These are phyloP conservation scores for Malurus splendens DNA, from an alignment of 2,797 vertebrate species.

Conservation along the genomic window DNA sequence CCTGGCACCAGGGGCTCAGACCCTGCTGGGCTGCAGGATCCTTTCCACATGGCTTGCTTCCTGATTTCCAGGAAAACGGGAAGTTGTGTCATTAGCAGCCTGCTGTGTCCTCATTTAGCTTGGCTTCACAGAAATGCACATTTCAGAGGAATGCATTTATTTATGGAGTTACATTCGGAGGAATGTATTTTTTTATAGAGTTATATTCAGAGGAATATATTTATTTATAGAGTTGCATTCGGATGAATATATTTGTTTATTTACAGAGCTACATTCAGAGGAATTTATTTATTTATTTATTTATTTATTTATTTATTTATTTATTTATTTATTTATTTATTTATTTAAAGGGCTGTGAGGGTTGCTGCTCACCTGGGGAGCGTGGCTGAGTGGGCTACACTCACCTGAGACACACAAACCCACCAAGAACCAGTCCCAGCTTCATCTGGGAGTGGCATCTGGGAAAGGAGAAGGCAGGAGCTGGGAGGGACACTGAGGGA, in stretches of 20 bases:
- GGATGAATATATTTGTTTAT: too few species aligned
- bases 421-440: neutral
- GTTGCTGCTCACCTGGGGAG: neutral
- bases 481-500: neutral
- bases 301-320: too few species aligned
- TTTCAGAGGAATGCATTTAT: neutral
- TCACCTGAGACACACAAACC: neutral
- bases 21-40: neutral
- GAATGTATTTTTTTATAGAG: neutral
- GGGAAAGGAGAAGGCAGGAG: neutral
- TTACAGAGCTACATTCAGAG: too few species aligned
- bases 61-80: accelerated
- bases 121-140: neutral
- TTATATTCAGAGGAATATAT: neutral
- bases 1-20: neutral
- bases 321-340: too few species aligned
- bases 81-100: neutral
- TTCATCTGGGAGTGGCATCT: neutral
- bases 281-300: too few species aligned
- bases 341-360: neutral
- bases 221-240: neutral
- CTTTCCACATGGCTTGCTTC: neutral
- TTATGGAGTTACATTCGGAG: neutral
- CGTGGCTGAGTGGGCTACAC: neutral
- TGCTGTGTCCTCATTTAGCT: neutral